Percentiles rank a stretch among this genome's conserved stretches.
Conservation (phyloP, 2,113 vertebrate genomes). For the Gallinago paraguaiae region DNA sequence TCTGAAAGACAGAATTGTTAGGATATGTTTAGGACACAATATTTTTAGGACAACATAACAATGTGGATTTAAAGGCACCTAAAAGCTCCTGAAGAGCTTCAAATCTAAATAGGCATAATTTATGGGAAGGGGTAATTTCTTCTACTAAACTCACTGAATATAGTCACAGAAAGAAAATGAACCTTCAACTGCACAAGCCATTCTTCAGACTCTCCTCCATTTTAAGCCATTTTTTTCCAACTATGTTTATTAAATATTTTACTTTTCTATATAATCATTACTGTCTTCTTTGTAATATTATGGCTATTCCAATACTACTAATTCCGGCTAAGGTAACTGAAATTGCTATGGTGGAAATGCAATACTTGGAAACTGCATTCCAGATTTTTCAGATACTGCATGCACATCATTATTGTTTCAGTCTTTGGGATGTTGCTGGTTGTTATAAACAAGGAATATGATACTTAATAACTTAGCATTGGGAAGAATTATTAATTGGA, state of each 20-base stretch:
- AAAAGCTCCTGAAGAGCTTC: background rate
- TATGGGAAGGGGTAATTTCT: background rate
- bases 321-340: background rate
- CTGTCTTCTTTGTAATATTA: background rate
- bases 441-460: background rate
- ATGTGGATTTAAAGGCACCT: background rate
- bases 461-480: background rate
- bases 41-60: background rate
- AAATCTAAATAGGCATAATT: background rate
- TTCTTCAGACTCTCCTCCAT: background rate
- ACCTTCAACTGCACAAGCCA: background rate
- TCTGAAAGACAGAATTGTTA: background rate
- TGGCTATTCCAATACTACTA: background rate
- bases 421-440: background rate
- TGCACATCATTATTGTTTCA: background rate
- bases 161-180: background rate
- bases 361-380: background rate
- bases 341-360: background rate
- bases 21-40: background rate
- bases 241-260: background rate
- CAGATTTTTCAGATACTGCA: background rate
- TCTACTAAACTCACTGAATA: background rate
- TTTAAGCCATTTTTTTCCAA: background rate
- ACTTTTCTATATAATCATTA: background rate
- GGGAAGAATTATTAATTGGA: background rate